Base-by-base conservation (phyloP, 2,888 invertebrate genomes). In the Ectemnius continuus region DNA sequence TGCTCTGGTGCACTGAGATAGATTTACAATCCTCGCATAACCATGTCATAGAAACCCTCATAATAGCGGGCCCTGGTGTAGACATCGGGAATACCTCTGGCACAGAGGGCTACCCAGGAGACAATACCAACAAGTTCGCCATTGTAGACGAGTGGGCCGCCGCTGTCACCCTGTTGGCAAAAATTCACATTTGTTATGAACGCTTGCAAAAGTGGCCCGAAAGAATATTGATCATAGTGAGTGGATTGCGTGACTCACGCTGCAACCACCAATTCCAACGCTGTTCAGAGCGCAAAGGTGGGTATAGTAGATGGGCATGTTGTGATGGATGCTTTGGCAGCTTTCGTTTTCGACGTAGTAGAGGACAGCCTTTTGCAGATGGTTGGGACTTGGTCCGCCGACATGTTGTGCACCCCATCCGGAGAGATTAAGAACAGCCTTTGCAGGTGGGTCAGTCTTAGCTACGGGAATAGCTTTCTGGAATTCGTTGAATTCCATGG, bases 121-220 rank as follows among this genome's bases (percentile, higher is more conserved):
- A 70, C 63, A 18, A 84, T 56, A 16, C 81, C 82, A 57, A 74
- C 62, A 13, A 84, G 5, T 11, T 61, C 48, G 46, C 60, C 69
- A 26, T 79, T 64, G 64, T 70, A 48, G 3, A 78, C 66, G 14
- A 83, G 61, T 26, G 83, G 80, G 58, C 84, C 75, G 16, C 82
- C 84, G 26, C 75, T 81, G 59, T 85, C 82, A 65, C 82, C 81
- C 84, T 84, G 48, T 52, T 67, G 0, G 4, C 14, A 70, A 67
- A 67, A 52, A 14, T 11, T 52, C 1, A n/a, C 23, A 58, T 2
- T 45, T 16, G 4, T 60, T 16, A 36, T 0, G n/a, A 28, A 13
- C 26, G 14, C 23, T 60, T 60, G 5, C 2, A n/a, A 6, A 60
- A 36, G 36, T 45, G 4, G 8, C 1, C 1, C 2, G 2, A 60